These are phyloP conservation scores for Tinea pellionella DNA, from an alignment of 2,888 invertebrate genomes.

Conservation along the genomic window DNA sequence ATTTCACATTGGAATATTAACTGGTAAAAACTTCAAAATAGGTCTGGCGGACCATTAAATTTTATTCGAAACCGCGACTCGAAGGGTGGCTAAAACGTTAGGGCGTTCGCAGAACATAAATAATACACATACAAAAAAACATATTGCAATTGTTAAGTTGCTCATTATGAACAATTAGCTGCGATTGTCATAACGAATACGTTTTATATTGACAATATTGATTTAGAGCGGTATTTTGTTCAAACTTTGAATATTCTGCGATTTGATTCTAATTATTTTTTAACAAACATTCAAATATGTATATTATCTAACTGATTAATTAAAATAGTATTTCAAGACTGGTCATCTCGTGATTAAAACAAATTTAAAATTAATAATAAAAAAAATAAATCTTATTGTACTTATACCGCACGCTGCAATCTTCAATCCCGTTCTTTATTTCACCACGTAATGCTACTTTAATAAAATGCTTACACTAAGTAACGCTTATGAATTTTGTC, in stretches of 20 bases:
- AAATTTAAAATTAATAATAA: no score
- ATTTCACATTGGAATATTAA: constrained; percentile 32
- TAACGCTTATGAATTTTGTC: no score
- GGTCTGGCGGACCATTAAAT: constrained; percentile 58
- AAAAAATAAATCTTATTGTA: no score
- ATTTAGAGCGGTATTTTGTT: background rate
- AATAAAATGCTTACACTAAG: no score
- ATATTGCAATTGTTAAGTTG: constrained; percentile 57
- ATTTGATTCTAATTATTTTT: no score
- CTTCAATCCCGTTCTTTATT: no score
- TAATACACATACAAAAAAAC: constrained; percentile 52
- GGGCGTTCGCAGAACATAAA: constrained; percentile 55
- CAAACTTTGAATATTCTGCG: background rate
- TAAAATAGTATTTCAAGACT: no score
- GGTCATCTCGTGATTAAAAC: no score
- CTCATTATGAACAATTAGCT: constrained; percentile 70
- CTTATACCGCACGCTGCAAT: no score
- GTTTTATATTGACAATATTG: constrained; percentile 6
- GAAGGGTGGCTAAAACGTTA: constrained; percentile 47
- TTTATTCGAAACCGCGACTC: constrained; percentile 54
- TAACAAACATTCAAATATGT: no score
- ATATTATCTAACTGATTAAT: no score
- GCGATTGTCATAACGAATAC: constrained; percentile 57
- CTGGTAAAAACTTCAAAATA: constrained; percentile 35
- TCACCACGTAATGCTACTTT: no score